Base-by-base conservation (phyloP, 1,140 invertebrate species). In the Notospermus geniculatus region DNA sequence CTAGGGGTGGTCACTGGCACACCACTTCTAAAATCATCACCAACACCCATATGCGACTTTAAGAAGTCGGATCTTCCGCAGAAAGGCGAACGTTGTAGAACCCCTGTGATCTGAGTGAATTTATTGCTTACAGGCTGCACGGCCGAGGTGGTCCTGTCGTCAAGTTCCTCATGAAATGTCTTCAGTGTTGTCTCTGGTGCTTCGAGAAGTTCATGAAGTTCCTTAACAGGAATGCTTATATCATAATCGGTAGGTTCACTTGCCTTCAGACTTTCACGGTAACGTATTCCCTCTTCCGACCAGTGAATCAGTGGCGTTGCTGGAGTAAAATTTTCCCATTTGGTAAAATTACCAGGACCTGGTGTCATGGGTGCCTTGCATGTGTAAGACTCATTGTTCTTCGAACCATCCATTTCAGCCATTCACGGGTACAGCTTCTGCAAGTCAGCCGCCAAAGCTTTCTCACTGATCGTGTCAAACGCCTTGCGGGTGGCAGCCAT, bases 201-300 rank as follows among this genome's bases (percentile, higher is more conserved):
- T 84, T 95, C 52, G 92, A 95, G 78, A 92, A 90, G 73, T 92
- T 92, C 67, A 89, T 95, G 64, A 87, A 90, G 46, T 95, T 90
- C 71, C 85, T 95, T 69, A 94, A 93, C 79, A 90, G 93, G 68
- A 95, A 95, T 77, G 92, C 92, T 0, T 95, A 95, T 73, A 93
- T 92, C 0, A 89, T 93, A 27, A 88, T 92, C 57, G 91, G 90
- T 84, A 87, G 87, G 69, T 87, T 87, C n/a, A n/a, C n/a, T n/a
- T n/a, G n/a, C n/a, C n/a, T n/a, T n/a, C n/a, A n/a, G n/a, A n/a
- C n/a, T n/a, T n/a, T n/a, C n/a, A n/a, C n/a, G n/a, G n/a, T n/a
- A n/a, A n/a, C n/a, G n/a, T n/a, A n/a, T n/a, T n/a, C n/a, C n/a
- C n/a, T n/a, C n/a, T n/a, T n/a, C n/a, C n/a, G n/a, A n/a, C n/a